These are phyloP conservation scores for Syngnathus scovelli DNA, from an alignment of 2,113 vertebrate species.

Conservation along the genomic window DNA sequence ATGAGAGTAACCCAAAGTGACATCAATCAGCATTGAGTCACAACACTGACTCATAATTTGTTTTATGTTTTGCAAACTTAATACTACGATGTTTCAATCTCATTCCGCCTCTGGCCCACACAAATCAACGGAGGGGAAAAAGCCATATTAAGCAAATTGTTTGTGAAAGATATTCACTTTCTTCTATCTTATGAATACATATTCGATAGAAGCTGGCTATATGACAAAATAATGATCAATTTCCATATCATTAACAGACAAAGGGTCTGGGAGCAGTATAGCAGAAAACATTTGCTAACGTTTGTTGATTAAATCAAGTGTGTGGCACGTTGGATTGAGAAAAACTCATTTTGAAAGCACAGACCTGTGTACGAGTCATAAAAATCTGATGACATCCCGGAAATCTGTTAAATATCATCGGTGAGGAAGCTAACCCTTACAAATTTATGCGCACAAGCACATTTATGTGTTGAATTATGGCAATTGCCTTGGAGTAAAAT, in stretches of 20 bases:
- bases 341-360: constrained; percentile 55
- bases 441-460: constrained; percentile 38
- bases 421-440: constrained; percentile 13
- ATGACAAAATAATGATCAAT: constrained; percentile 71
- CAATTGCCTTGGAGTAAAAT: constrained; percentile 23
- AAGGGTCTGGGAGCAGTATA: constrained; percentile 50
- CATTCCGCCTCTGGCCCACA: constrained; percentile 16
- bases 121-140: constrained; percentile 31
- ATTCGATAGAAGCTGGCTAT: constrained; percentile 49
- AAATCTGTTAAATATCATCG: constrained; percentile 38
- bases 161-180: constrained; percentile 60
- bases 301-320: constrained; percentile 54
- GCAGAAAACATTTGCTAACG: constrained; percentile 65
- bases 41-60: constrained; percentile 1
- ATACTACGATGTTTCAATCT: constrained; percentile 36
- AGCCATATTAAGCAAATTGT: constrained; percentile 55
- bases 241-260: constrained; percentile 70
- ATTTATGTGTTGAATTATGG: constrained; percentile 1
- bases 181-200: constrained; percentile 61
- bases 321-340: constrained; percentile 32
- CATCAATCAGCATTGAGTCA: constrained; percentile 27
- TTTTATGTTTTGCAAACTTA: constrained; percentile 30
- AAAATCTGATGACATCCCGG: constrained; percentile 56
- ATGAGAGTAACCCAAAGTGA: constrained; percentile 13
- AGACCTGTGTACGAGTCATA: constrained; percentile 53